A percentile compares a stretch with the other conserved stretches of the same genome.
These are phyloP conservation scores for Hyperoplus lanceolatus DNA, from an alignment of 2,797 vertebrate species.

Conservation along the genomic window DNA sequence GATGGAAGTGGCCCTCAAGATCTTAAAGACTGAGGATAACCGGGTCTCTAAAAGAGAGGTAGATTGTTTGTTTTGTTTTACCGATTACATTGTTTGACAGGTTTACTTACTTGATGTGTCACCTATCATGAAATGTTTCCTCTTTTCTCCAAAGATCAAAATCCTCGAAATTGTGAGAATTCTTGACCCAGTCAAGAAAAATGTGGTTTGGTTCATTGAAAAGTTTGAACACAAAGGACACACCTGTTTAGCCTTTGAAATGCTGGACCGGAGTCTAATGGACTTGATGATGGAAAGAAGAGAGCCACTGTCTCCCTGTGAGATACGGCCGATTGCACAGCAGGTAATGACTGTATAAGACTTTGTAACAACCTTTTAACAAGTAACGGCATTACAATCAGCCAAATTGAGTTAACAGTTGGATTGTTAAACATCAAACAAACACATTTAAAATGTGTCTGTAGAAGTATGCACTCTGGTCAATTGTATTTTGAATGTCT, in stretches of 20 bases:
- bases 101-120: neutral
- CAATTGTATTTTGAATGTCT: neutral
- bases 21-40: neutral
- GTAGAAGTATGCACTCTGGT: neutral
- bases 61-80: neutral
- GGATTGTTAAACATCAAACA: neutral
- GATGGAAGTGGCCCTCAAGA: neutral
- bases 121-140: no score
- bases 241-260: neutral
- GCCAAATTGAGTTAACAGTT: neutral
- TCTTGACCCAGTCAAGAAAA: conserved; percentile 3
- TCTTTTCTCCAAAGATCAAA: neutral
- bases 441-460: neutral
- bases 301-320: neutral
- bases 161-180: neutral
- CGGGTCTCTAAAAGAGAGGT: neutral
- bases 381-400: neutral
- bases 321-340: neutral
- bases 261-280: neutral
- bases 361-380: neutral
- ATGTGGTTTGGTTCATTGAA: neutral
- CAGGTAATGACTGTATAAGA: neutral
- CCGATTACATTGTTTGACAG: neutral
- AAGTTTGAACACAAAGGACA: neutral
- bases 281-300: neutral